Percentiles rank a stretch among this genome's conserved stretches.
These are phyloP conservation scores for Arizona elegans DNA, from an alignment of 2,113 vertebrate genomes.

Conservation along the genomic window DNA sequence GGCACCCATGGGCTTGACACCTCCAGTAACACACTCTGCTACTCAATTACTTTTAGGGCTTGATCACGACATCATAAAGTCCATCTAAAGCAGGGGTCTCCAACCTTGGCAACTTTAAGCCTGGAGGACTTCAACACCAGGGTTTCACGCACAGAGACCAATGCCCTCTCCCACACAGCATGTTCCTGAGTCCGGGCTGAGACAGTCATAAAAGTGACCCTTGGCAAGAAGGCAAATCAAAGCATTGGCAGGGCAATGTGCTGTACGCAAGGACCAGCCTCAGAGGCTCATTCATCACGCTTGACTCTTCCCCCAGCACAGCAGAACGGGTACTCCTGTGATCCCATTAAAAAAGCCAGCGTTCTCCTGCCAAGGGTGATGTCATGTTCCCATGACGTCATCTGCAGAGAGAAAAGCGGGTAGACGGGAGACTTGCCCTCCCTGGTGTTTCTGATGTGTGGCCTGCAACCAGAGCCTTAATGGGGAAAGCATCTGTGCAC, in stretches of 20 bases:
- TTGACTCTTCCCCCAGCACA: not conserved
- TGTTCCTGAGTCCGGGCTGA: not conserved
- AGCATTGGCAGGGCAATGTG: not conserved
- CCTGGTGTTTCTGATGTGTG: conserved; percentile 38
- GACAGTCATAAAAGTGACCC: not conserved
- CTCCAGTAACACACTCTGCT: too few species aligned
- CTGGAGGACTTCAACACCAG: not conserved
- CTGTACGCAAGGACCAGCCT: too few species aligned
- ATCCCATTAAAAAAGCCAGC: not conserved
- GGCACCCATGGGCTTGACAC: too few species aligned
- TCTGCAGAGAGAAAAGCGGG: conserved; percentile 22
- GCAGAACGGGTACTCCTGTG: not conserved
- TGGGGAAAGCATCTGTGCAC: conserved; percentile 52
- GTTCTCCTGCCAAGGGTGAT: conserved; percentile 58
- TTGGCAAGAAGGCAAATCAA: not conserved
- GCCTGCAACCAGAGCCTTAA: conserved; percentile 54
- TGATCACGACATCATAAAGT: too few species aligned
- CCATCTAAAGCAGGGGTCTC: too few species aligned
- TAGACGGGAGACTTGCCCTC: conserved; percentile 35
- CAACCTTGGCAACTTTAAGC: too few species aligned
- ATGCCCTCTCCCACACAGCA: not conserved
- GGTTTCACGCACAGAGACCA: not conserved
- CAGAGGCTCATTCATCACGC: not conserved
- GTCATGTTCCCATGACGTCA: conserved; percentile 68
- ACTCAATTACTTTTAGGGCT: too few species aligned